phyloP scores from a whole-genome alignment of 1,140 invertebrate genomes.

The Drosophila orosa region DNA sequence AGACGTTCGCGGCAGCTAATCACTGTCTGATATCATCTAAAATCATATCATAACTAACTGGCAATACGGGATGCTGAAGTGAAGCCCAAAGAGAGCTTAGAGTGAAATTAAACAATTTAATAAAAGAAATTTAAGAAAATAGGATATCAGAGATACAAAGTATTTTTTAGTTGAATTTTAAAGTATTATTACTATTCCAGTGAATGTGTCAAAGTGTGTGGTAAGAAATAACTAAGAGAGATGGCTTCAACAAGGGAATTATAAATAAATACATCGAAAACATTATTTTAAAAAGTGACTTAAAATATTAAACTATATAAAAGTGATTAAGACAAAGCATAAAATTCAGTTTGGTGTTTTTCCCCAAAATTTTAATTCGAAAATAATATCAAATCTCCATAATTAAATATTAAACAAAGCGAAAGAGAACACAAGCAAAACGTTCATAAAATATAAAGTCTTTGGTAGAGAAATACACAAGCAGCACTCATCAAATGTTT shows the following conservation, averaged over 20 bases:
- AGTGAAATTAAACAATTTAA: not conserved
- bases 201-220: not conserved
- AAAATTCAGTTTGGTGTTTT: not conserved
- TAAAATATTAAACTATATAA: not conserved
- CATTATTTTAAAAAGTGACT: not conserved
- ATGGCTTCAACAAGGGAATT: not conserved
- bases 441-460: not conserved
- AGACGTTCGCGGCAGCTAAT: constrained; percentile 50
- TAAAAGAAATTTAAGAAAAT: not conserved
- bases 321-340: not conserved
- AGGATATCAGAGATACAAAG: not conserved
- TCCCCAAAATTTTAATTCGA: not conserved
- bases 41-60: constrained; percentile 11
- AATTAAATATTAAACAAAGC: not conserved
- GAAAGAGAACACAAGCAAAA: not conserved
- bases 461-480: not conserved
- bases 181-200: not conserved
- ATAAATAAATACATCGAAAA: not conserved
- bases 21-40: constrained; percentile 29
- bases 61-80: not conserved
- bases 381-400: not conserved
- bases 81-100: too few relatives aligned
- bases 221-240: not conserved
- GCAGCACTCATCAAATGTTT: not conserved
- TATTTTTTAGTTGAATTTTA: not conserved